Evolutionary conservation across 2,888 invertebrate species (phyloP).

Genomic region (Rosalia funebris): DNA sequence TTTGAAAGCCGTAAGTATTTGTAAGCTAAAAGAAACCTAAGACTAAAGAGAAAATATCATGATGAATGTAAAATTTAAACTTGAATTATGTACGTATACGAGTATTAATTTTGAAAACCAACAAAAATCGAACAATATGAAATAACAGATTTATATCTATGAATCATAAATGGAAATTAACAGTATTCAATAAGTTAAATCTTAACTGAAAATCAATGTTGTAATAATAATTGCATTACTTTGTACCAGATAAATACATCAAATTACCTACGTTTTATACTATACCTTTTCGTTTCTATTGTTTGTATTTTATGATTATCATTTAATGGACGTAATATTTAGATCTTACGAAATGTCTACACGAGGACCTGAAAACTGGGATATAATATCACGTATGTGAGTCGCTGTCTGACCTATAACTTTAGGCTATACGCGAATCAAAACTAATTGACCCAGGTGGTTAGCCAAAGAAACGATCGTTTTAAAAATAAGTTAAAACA

Average conservation of each 20-base stretch:
- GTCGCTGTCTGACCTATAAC: constrained; percentile 47
- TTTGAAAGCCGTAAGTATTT: no score
- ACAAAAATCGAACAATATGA: no score
- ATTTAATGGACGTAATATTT: background rate
- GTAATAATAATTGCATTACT: background rate
- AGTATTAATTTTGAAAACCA: no score
- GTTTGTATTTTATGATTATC: background rate
- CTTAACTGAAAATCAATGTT: no score
- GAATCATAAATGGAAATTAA: no score
- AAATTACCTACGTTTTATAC: background rate
- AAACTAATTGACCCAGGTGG: constrained; percentile 37
- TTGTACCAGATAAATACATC: background rate
- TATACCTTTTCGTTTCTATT: background rate
- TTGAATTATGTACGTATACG: no score
- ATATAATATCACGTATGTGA: constrained; percentile 34
- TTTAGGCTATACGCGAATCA: constrained; percentile 38
- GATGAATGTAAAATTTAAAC: no score
- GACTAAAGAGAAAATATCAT: no score
- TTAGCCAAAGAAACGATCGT: background rate
- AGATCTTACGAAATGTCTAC: constrained; percentile 36
- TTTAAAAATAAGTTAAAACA: background rate
- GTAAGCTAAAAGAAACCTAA: no score
- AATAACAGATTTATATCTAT: no score
- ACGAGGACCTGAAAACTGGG: constrained; percentile 36
- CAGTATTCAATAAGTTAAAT: no score